Evolutionary conservation across 2,888 invertebrate genomes (phyloP).

Genomic region (Atethmia centrago): DNA sequence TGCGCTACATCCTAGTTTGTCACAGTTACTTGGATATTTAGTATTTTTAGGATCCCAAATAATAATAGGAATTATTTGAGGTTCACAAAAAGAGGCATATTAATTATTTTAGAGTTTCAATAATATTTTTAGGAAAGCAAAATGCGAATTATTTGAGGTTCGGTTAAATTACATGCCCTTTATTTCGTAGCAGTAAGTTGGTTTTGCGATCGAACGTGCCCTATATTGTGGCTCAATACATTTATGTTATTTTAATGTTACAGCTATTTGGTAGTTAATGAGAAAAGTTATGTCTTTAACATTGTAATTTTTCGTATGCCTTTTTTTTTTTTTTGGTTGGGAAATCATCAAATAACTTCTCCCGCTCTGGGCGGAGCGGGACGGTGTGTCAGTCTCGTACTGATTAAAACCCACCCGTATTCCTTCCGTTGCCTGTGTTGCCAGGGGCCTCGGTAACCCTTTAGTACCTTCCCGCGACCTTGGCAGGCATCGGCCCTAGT

Average conservation of each 20-base stretch:
- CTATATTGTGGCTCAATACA: constrained; percentile 22
- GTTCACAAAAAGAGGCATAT: not conserved
- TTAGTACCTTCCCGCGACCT: too few species aligned
- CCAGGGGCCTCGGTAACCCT: too few species aligned
- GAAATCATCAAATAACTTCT: too few species aligned
- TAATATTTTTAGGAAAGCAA: not conserved
- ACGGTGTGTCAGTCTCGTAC: too few species aligned
- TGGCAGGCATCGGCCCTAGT: too few species aligned
- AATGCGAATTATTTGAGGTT: not conserved
- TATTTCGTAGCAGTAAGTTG: not conserved
- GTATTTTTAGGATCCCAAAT: not conserved
- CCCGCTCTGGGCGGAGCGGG: too few species aligned
- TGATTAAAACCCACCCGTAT: too few species aligned
- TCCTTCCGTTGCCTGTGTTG: too few species aligned
- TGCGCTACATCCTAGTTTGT: not conserved
- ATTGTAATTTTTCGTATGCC: not conserved
- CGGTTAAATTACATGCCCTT: too few species aligned
- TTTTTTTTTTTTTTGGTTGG: too few species aligned
- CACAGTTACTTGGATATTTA: not conserved
- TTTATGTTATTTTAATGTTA: constrained; percentile 27
- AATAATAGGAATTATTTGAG: too few species aligned
- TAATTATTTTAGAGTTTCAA: not conserved
- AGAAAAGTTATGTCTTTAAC: constrained; percentile 25
- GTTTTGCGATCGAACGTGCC: not conserved
- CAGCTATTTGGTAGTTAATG: constrained; percentile 7